A percentile compares a stretch with the other conserved stretches of the same genome.
Evolutionary conservation across 2,797 vertebrate species (phyloP).

Genomic region (Agapornis canus): DNA sequence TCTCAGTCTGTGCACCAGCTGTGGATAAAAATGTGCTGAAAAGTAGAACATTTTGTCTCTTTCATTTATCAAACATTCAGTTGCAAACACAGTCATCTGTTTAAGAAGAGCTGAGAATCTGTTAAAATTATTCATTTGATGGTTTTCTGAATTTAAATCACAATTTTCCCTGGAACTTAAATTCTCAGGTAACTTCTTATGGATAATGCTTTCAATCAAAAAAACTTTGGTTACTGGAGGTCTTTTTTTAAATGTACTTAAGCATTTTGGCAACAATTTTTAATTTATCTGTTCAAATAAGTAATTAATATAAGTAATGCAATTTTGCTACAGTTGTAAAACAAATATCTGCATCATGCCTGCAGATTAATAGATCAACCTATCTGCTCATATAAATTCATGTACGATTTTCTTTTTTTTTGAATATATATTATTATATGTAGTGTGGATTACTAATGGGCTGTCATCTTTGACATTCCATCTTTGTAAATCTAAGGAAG

Average conservation of each 20-base stretch:
- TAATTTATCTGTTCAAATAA: background rate
- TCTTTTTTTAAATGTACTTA: background rate
- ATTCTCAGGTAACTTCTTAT: slow-evolving; percentile 50
- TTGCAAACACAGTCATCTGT: slow-evolving; percentile 74
- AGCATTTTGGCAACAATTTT: background rate
- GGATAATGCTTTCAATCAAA: slow-evolving; percentile 10
- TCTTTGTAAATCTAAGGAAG: background rate
- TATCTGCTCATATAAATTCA: background rate
- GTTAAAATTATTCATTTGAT: slow-evolving; percentile 67
- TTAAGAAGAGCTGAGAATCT: slow-evolving; percentile 65
- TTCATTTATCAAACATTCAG: slow-evolving; percentile 79
- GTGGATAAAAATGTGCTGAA: slow-evolving; percentile 83
- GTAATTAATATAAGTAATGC: background rate
- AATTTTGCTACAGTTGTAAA: background rate
- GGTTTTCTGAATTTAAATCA: slow-evolving; percentile 48
- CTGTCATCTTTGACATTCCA: background rate
- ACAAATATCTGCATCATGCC: background rate
- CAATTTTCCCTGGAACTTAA: slow-evolving; percentile 30
- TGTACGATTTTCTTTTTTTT: background rate
- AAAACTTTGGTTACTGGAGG: background rate
- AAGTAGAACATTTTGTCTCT: slow-evolving; percentile 84
- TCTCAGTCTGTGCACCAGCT: slow-evolving; percentile 82
- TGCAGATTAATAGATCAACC: background rate
- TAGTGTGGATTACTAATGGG: background rate
- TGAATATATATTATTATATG: rapidly evolving